Conservation (phyloP, 2,888 invertebrate genomes). For the Noctuana brunneofusca region DNA sequence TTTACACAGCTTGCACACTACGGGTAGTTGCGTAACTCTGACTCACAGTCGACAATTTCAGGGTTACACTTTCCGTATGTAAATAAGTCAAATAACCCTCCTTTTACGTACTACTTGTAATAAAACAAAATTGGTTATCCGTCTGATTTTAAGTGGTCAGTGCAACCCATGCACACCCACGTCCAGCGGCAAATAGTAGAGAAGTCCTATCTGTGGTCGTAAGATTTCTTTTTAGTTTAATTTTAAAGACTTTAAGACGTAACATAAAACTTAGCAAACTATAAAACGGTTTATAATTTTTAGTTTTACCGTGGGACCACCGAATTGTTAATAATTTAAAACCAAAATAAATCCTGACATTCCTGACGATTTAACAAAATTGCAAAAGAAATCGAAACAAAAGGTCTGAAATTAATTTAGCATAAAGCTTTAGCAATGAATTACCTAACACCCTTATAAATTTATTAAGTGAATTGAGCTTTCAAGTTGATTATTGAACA, state of each 20-base stretch:
- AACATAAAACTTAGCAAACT: too few relatives aligned
- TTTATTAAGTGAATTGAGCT: conserved; percentile 25
- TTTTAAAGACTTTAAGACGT: too few relatives aligned
- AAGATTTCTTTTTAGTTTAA: too few relatives aligned
- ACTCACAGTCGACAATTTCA: conserved; percentile 3
- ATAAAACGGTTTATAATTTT: too few relatives aligned
- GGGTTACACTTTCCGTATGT: conserved; percentile 7
- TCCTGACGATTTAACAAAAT: too few relatives aligned
- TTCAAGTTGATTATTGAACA: conserved; percentile 25
- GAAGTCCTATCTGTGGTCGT: too few relatives aligned
- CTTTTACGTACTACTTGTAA: neutral
- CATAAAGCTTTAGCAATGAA: neutral
- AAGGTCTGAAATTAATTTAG: neutral
- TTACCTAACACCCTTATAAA: conserved; percentile 13
- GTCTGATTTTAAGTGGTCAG: neutral
- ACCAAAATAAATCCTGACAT: too few relatives aligned
- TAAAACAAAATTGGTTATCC: neutral
- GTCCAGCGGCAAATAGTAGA: too few relatives aligned
- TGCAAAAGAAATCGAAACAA: neutral
- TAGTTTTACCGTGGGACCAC: too few relatives aligned
- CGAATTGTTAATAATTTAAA: too few relatives aligned
- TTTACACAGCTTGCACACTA: conserved; percentile 16
- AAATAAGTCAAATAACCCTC: neutral
- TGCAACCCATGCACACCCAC: neutral
- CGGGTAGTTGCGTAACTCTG: conserved; percentile 21